Base-by-base conservation (phyloP, 2,797 vertebrate genomes). In the Lithobates sylvaticus region DNA sequence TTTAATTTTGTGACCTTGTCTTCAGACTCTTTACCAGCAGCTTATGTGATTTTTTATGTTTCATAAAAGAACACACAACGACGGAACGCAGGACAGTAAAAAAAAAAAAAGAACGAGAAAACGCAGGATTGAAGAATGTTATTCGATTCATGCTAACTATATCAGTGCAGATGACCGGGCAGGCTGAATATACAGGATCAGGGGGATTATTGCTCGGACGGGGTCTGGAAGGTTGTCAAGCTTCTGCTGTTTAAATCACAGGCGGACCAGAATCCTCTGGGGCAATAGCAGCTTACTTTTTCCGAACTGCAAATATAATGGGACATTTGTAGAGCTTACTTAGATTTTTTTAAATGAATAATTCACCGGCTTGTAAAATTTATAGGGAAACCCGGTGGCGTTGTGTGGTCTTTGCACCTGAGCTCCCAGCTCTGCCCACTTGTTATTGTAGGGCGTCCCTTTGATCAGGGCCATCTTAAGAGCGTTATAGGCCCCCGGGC, bases 1-100 rank as follows among this genome's bases (percentile, higher is more conserved):
- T 85, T 80, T 44, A 27, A 80, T 74, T 74, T 85, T 85, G 50
- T 81, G 61, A 85, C 77, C 84, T 81, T 81, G 84, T 79, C 76
- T 74, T 73, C 61, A 61, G 80, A 75, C 58, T 74, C 58, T 85
- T 79, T 39, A 10, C 39, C 61, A 70, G 58, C 29, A 42, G 77
- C 72, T 75, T 81, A 85, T 85, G 78, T 68, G 61, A 80, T 68
- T 81, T 81, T 75, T 75, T 44, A 44, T 76, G 36, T 85, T 81
- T 80, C 72, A 81, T 85, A 80, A 79, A 74, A 71, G 44, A 70
- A 71, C 44, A 68, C 50, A 84, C 67, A 84, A 70, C 34, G 1
- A 26, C 61, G 83, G 32, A 84, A 71, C 65, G 67, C 54, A 47
- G 82, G 73, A 84, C 54, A 27, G 54, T 18, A 78, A 61, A 77